Conservation (phyloP, 2,888 invertebrate species). For the Drosophila nr. perissopoda region DNA sequence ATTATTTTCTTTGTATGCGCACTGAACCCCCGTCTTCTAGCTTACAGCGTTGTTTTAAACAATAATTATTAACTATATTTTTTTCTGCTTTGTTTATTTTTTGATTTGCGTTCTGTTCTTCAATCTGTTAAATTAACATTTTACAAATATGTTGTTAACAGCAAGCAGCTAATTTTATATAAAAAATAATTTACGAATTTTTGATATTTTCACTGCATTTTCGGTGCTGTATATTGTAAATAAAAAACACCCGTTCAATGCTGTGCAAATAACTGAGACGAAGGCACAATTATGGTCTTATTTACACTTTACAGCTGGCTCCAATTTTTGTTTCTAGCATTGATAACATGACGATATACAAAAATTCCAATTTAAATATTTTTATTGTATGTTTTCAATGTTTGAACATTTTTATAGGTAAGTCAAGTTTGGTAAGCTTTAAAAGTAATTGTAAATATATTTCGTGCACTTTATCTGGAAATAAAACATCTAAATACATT, state of each 20-base stretch:
- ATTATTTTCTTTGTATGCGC: neutral
- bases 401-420: neutral
- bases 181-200: neutral
- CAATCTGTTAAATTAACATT: conserved; percentile 28
- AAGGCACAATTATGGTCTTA: neutral
- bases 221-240: neutral
- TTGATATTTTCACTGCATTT: neutral
- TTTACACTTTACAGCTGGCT: neutral
- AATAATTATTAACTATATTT: conserved; percentile 8
- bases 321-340: neutral
- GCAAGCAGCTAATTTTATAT: neutral
- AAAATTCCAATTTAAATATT: neutral
- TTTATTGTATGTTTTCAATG: neutral
- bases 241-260: too few species aligned
- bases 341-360: neutral
- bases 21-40: neutral
- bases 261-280: neutral
- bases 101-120: conserved; percentile 10
- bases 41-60: neutral
- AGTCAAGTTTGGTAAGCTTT: neutral
- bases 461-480: neutral
- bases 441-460: neutral
- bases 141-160: conserved; percentile 23
- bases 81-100: conserved; percentile 27
- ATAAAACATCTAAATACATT: neutral